phyloP scores from a whole-genome alignment of 2,888 invertebrate species.

The Dynastes hyllus region DNA sequence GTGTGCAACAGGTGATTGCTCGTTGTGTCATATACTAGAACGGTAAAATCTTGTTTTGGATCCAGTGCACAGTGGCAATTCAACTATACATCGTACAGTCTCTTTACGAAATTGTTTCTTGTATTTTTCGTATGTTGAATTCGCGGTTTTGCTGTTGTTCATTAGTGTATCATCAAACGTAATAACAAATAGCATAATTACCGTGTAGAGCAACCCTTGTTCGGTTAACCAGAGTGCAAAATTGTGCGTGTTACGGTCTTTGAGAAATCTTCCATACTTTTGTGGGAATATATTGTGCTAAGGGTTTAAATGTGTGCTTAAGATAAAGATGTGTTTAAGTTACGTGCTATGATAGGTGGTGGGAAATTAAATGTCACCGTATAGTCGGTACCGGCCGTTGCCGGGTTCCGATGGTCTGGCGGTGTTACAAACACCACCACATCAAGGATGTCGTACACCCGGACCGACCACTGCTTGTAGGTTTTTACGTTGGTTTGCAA shows the following conservation, averaged over 20 bases:
- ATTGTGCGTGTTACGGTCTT: too few relatives aligned
- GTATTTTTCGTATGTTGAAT: background rate
- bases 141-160: too few relatives aligned
- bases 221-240: too few relatives aligned
- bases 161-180: too few relatives aligned
- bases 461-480: slow-evolving; percentile 70
- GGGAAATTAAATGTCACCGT: slow-evolving; percentile 68
- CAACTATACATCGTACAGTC: slow-evolving; percentile 1
- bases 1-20: slow-evolving; percentile 55
- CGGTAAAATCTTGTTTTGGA: slow-evolving; percentile 42
- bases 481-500: slow-evolving; percentile 74
- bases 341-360: slow-evolving; percentile 42
- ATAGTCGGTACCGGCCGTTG: slow-evolving; percentile 70
- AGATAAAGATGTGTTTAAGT: slow-evolving; percentile 29
- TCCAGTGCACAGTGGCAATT: slow-evolving; percentile 26
- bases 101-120: slow-evolving; percentile 16
- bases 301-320: slow-evolving; percentile 25
- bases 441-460: slow-evolving; percentile 58
- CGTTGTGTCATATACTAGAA: slow-evolving; percentile 37
- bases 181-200: too few relatives aligned
- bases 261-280: slow-evolving; percentile 11
- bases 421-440: slow-evolving; percentile 58
- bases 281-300: slow-evolving; percentile 49
- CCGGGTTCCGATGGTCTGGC: slow-evolving; percentile 67
- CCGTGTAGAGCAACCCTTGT: too few relatives aligned